Evolutionary conservation across 1,140 invertebrate genomes (phyloP).

Genomic region (Mamestra configurata): DNA sequence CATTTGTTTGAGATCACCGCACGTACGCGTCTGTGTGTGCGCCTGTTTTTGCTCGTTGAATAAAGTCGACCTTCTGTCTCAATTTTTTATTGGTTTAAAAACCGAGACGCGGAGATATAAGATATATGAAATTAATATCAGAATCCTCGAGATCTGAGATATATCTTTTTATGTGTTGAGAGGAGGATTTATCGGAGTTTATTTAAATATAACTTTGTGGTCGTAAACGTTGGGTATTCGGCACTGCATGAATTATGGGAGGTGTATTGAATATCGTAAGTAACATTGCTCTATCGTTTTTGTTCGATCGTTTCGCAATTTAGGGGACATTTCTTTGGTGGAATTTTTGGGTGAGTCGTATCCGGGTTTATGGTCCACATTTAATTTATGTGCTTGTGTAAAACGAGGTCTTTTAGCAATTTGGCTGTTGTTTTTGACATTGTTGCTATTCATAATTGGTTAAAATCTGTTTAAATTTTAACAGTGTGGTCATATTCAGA

Average conservation of each 20-base stretch:
- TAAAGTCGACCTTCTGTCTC: no score
- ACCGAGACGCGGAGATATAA: slow-evolving; percentile 51
- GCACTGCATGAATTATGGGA: slow-evolving; percentile 26
- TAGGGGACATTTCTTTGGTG: not conserved
- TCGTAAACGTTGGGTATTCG: slow-evolving; percentile 30
- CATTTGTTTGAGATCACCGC: no score
- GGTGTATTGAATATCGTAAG: slow-evolving; percentile 29
- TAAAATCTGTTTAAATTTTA: no score
- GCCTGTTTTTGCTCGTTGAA: no score
- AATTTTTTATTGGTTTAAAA: no score
- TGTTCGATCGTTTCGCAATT: slow-evolving; percentile 18
- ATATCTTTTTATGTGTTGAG: slow-evolving; percentile 53
- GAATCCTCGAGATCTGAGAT: slow-evolving; percentile 55
- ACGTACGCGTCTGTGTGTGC: no score
- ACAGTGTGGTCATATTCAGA: no score
- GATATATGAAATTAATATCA: slow-evolving; percentile 61
- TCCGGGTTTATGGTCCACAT: not conserved
- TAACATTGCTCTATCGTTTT: not conserved
- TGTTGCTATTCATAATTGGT: no score
- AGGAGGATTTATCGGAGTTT: slow-evolving; percentile 46
- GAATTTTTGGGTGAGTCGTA: not conserved
- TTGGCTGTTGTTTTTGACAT: no score
- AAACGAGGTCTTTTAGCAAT: not conserved
- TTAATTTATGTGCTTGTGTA: not conserved
- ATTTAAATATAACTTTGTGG: slow-evolving; percentile 51